phyloP scores from a whole-genome alignment of 2,113 vertebrate species.

The Ceuthmochares aereus region DNA sequence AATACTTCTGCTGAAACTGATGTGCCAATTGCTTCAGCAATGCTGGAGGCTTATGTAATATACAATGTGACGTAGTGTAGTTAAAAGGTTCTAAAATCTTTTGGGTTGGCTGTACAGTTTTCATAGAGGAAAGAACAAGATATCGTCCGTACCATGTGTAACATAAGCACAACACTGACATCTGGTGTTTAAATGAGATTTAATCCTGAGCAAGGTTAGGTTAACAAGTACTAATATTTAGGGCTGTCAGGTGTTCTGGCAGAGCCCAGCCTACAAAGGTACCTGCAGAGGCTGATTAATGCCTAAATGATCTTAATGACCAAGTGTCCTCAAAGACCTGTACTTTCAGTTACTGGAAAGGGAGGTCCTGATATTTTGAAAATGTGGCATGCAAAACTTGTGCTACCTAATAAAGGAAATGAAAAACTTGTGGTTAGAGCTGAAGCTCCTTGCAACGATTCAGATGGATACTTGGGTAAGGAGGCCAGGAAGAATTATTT shows the following conservation, averaged over 20 bases:
- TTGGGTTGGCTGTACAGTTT: not conserved
- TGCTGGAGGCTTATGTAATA: not conserved
- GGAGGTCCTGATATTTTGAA: not conserved
- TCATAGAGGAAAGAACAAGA: not conserved
- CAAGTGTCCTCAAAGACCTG: not conserved
- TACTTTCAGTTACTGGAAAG: not conserved
- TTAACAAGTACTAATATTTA: not conserved
- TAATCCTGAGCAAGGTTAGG: not conserved
- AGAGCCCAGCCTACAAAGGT: not conserved
- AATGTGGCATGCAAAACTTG: not conserved
- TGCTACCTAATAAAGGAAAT: not conserved
- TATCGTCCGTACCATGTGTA: not conserved
- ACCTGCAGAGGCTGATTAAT: not conserved
- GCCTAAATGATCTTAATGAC: rapidly evolving
- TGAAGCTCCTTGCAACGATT: not conserved
- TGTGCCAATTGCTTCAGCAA: not conserved
- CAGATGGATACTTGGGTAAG: not conserved
- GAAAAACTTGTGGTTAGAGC: not conserved
- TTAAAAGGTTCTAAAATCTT: not conserved
- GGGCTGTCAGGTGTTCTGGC: not conserved
- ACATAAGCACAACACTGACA: conserved; percentile 80
- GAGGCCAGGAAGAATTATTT: not conserved
- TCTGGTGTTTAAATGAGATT: conserved; percentile 69
- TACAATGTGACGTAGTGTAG: not conserved
- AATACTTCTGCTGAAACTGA: not conserved